phyloP scores from a whole-genome alignment of 2,888 invertebrate species.

The Hirtodrosophila histrioides region DNA sequence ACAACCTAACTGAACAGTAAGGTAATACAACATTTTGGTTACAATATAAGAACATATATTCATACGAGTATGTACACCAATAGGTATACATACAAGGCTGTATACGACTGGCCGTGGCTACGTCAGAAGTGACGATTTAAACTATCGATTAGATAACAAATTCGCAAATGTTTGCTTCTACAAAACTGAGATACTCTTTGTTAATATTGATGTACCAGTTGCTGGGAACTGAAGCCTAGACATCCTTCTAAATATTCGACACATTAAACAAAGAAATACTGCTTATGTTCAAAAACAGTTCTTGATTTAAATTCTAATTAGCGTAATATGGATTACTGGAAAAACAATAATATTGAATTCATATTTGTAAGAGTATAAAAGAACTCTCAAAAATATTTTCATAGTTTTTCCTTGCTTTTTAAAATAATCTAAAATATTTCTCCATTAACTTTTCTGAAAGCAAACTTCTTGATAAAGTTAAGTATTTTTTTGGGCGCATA shows the following conservation, averaged over 20 bases:
- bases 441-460: background rate
- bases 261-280: background rate
- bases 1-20: constrained; percentile 3
- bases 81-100: background rate
- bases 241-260: no score
- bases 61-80: background rate
- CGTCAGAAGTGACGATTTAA: constrained; percentile 24
- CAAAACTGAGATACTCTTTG: constrained; percentile 27
- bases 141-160: constrained; percentile 47
- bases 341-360: no score
- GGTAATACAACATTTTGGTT: constrained; percentile 25
- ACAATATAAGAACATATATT: background rate
- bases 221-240: no score
- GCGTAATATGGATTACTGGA: no score
- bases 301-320: no score
- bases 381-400: no score
- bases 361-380: no score
- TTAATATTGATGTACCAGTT: background rate
- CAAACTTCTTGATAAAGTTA: background rate
- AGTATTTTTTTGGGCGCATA: background rate
- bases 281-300: no score
- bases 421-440: background rate
- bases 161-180: constrained; percentile 9
- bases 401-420: background rate
- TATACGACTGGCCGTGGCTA: constrained; percentile 15